Conservation (phyloP, 2,888 invertebrate species). For the Nemotelus pantherinus region DNA sequence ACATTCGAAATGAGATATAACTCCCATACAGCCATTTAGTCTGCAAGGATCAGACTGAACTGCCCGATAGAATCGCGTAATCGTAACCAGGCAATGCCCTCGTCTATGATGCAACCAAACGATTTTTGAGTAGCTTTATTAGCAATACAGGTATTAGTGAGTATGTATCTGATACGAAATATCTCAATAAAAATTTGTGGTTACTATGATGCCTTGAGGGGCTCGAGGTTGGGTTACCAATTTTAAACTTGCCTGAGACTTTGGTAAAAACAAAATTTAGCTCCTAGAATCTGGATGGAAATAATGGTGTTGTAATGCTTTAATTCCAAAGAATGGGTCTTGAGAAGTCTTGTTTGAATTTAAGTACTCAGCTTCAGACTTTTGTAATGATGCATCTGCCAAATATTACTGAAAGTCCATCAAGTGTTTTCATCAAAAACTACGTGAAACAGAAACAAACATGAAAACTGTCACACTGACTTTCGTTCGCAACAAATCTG, state of each 20-base stretch:
- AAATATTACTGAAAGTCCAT: too few species aligned
- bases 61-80: constrained; percentile 13
- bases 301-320: too few species aligned
- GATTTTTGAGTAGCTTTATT: constrained; percentile 36
- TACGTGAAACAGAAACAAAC: too few species aligned
- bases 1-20: constrained; percentile 37
- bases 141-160: constrained; percentile 29
- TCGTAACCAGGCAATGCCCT: constrained; percentile 12
- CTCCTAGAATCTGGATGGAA: too few species aligned
- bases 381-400: too few species aligned
- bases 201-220: neutral
- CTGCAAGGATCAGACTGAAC: constrained; percentile 11
- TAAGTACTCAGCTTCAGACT: too few species aligned
- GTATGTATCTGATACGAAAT: constrained; percentile 28
- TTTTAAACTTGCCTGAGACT: neutral
- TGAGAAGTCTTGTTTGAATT: too few species aligned
- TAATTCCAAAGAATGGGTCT: too few species aligned
- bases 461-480: too few species aligned
- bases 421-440: too few species aligned
- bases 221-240: neutral
- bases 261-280: too few species aligned
- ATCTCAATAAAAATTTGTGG: constrained; percentile 18
- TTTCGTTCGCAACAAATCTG: neutral
- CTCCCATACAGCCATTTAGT: constrained; percentile 26
- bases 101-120: constrained; percentile 28